These are phyloP conservation scores for Eurois occulta DNA, from an alignment of 2,888 invertebrate genomes.

Conservation along the genomic window DNA sequence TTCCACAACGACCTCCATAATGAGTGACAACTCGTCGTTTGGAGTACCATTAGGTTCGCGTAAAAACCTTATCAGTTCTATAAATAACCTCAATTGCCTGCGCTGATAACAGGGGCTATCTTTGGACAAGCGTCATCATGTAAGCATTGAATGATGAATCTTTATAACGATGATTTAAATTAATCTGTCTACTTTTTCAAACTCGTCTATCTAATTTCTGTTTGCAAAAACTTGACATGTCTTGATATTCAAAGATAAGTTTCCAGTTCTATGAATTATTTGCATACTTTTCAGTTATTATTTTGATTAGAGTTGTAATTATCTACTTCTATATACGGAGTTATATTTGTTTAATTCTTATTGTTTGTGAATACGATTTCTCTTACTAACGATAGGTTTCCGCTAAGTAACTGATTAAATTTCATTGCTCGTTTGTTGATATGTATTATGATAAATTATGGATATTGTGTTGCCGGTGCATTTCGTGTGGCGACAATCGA, in stretches of 20 bases:
- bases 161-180: constrained; percentile 41
- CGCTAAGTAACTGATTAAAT: constrained; percentile 17
- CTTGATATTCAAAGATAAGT: constrained; percentile 28
- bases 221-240: constrained; percentile 51
- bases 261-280: constrained; percentile 38
- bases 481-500: constrained; percentile 64
- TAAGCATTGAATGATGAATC: constrained; percentile 43
- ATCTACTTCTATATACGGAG: constrained; percentile 11
- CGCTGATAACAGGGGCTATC: constrained; percentile 65
- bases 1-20: constrained; percentile 52
- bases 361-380: constrained; percentile 16
- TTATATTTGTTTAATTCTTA: constrained; percentile 14
- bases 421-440: constrained; percentile 20
- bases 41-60: constrained; percentile 49
- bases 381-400: constrained; percentile 26
- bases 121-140: constrained; percentile 55
- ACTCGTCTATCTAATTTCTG: constrained; percentile 11
- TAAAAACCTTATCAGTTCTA: constrained; percentile 66
- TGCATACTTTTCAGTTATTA: constrained; percentile 10
- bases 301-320: constrained; percentile 40
- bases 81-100: constrained; percentile 67
- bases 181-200: constrained; percentile 31
- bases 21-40: constrained; percentile 49
- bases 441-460: constrained; percentile 11
- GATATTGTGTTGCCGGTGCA: constrained; percentile 32